Evolutionary conservation across 30 jellyfish, hydroid and myxozoan genomes (phyloP).

Genomic region (Hydractinia symbiolongicarpus): DNA sequence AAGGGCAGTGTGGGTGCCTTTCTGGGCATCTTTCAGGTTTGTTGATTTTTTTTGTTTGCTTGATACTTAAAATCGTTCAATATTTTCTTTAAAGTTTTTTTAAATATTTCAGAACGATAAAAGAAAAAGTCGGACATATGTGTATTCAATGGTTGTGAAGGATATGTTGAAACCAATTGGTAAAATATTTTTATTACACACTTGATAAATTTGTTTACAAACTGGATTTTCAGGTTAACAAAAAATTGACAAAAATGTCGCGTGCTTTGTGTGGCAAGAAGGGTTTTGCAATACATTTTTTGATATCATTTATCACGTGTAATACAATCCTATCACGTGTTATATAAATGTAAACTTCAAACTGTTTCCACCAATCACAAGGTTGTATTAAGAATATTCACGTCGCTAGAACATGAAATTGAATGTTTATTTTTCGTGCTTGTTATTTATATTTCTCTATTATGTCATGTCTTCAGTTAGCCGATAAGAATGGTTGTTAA

Average conservation of each 20-base stretch:
- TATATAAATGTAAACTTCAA: no score
- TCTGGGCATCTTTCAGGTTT: slow-evolving; percentile 69
- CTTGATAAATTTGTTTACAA: no score
- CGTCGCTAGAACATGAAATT: no score
- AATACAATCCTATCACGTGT: no score
- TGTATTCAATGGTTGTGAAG: neutral
- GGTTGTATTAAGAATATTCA: no score
- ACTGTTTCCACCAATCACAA: no score
- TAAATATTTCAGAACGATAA: neutral
- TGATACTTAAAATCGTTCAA: neutral
- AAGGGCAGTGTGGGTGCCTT: slow-evolving; percentile 53
- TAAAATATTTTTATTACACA: neutral
- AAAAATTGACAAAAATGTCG: no score
- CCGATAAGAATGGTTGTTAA: no score
- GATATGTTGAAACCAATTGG: neutral
- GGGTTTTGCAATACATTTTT: no score
- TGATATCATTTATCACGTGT: no score
- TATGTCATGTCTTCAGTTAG: neutral
- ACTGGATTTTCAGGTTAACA: no score
- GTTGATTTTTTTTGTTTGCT: neutral
- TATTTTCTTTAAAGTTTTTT: neutral
- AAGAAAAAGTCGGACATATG: neutral
- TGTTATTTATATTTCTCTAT: neutral
- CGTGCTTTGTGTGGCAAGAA: no score
- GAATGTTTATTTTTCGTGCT: neutral